phyloP scores from a whole-genome alignment of 1,140 invertebrate species.

The Euwallacea fornicatus region DNA sequence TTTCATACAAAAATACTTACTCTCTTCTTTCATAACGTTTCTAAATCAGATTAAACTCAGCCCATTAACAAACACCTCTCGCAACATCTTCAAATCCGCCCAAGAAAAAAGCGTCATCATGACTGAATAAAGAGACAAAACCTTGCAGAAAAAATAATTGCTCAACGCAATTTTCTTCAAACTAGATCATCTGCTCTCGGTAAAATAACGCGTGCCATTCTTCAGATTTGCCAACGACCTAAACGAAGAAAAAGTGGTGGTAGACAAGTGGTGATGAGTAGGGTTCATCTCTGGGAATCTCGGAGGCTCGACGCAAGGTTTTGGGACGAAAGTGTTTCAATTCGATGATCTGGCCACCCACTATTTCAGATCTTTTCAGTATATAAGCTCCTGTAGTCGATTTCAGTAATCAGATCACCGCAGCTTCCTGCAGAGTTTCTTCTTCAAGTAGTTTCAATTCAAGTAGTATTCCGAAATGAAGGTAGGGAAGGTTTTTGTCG shows the following conservation, averaged over 20 bases:
- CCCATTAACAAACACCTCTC: background rate
- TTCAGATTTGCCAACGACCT: conserved; percentile 11
- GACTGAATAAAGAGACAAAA: background rate
- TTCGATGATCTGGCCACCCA: conserved; percentile 49
- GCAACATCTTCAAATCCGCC: background rate
- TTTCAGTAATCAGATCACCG: conserved; percentile 48
- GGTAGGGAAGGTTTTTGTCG: conserved; percentile 37
- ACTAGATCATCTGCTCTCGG: conserved; percentile 15
- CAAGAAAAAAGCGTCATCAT: conserved; percentile 1
- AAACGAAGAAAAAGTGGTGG: conserved; percentile 14
- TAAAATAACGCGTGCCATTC: background rate
- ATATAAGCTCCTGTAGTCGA: conserved; percentile 47
- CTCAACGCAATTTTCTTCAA: conserved; percentile 17
- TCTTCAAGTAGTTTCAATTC: too few species aligned
- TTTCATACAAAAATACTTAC: background rate
- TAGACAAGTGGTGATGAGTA: conserved; percentile 10
- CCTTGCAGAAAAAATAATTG: background rate
- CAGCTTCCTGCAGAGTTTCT: conserved; percentile 14
- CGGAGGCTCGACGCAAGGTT: conserved; percentile 41
- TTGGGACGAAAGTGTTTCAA: conserved; percentile 52
- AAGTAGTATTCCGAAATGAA: conserved; percentile 36
- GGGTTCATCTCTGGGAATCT: conserved; percentile 24
- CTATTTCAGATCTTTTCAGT: conserved; percentile 46
- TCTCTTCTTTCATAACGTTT: background rate
- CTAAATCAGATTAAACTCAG: background rate